phyloP scores from a whole-genome alignment of 2,113 vertebrate genomes.

The Aegotheles bennettii region DNA sequence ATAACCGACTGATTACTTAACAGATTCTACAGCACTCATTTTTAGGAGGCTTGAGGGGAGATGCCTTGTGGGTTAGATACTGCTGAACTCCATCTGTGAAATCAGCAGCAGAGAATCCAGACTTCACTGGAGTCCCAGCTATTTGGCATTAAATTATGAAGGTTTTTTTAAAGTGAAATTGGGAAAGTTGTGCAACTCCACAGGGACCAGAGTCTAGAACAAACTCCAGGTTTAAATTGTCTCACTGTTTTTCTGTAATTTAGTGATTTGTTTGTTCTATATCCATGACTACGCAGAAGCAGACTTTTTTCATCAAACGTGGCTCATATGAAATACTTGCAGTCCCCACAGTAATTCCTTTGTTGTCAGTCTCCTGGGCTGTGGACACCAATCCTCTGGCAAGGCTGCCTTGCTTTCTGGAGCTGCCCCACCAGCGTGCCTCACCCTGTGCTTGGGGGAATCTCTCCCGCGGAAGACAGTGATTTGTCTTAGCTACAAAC shows the following conservation, averaged over 20 bases:
- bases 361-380: neutral
- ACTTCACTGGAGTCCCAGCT: neutral
- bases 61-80: neutral
- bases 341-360: neutral
- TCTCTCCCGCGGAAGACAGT: neutral
- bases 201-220: neutral
- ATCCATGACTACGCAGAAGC: neutral
- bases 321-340: neutral
- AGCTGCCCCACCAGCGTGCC: neutral
- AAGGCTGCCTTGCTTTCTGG: neutral
- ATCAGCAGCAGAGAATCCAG: neutral
- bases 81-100: neutral
- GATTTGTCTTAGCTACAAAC: neutral
- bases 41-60: neutral
- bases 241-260: neutral
- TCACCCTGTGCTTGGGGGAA: neutral
- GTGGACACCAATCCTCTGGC: neutral
- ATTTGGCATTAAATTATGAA: neutral
- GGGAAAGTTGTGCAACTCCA: neutral
- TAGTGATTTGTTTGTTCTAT: slow-evolving; percentile 25
- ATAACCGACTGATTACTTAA: neutral
- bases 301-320: neutral
- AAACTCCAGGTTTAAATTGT: neutral
- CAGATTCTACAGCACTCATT: neutral
- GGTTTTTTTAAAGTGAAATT: neutral